Percentiles rank a stretch among this genome's conserved stretches.
Evolutionary conservation across 2,113 vertebrate genomes (phyloP).

Genomic region (Pipra filicauda): DNA sequence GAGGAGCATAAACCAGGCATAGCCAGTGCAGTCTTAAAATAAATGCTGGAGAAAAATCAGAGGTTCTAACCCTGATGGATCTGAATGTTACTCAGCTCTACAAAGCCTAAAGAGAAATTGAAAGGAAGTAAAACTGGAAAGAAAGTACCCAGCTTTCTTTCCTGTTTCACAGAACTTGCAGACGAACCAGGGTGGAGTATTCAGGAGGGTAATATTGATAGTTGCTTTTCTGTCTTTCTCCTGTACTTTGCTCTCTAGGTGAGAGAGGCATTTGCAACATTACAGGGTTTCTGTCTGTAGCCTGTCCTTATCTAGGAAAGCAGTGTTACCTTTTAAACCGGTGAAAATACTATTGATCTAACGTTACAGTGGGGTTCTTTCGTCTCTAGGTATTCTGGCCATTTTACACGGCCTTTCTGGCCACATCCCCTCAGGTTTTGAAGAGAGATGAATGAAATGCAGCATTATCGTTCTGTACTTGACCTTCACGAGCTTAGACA

Average conservation of each 20-base stretch:
- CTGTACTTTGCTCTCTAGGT: conserved; percentile 21
- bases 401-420: background rate
- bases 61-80: background rate
- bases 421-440: background rate
- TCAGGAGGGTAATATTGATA: background rate
- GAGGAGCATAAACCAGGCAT: background rate
- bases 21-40: background rate
- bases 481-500: background rate
- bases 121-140: background rate
- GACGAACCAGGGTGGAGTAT: accelerated
- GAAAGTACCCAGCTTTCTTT: background rate
- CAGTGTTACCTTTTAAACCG: background rate
- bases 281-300: background rate
- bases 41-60: background rate
- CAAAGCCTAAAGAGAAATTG: background rate
- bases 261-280: background rate
- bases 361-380: background rate
- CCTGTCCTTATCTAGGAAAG: background rate
- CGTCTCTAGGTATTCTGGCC: background rate
- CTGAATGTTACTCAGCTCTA: background rate
- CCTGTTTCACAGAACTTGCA: background rate
- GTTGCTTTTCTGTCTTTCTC: background rate
- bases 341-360: background rate
- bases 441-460: background rate
- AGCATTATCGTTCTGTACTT: background rate